Conservation (phyloP, 1,140 invertebrate species). For the Leptinotarsa texana region DNA sequence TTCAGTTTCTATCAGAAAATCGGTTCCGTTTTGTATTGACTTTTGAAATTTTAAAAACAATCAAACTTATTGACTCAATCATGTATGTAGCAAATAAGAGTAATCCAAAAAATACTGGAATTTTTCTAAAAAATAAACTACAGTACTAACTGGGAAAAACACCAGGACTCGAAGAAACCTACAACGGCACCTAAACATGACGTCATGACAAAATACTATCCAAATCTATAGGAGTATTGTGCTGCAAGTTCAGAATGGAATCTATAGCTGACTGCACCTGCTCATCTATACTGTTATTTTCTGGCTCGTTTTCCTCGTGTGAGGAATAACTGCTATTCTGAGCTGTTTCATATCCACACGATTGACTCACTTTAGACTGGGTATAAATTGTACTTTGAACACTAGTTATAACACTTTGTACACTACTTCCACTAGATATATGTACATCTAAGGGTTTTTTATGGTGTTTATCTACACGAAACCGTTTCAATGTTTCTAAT, state of each 20-base stretch:
- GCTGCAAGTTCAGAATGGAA: constrained; percentile 74
- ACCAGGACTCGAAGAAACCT: neutral
- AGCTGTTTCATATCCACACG: constrained; percentile 35
- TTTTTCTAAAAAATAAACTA: no score
- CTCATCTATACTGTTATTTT: constrained; percentile 69
- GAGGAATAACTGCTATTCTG: constrained; percentile 37
- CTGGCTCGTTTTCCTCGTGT: constrained; percentile 51
- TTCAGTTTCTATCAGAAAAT: no score
- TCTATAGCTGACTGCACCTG: constrained; percentile 80
- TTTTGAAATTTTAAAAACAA: no score
- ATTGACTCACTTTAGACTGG: constrained; percentile 24
- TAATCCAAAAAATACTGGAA: no score
- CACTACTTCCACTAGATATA: constrained; percentile 40
- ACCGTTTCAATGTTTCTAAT: constrained; percentile 51
- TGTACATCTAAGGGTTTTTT: constrained; percentile 42
- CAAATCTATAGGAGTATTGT: constrained; percentile 49
- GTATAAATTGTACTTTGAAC: constrained; percentile 28
- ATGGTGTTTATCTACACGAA: constrained; percentile 54
- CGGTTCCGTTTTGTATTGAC: no score
- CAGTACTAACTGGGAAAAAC: neutral
- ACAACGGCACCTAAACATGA: constrained; percentile 38
- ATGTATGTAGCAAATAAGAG: no score
- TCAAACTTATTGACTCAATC: no score
- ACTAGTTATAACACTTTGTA: constrained; percentile 41
- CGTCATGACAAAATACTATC: constrained; percentile 56